Evolutionary conservation across 2,888 invertebrate genomes (phyloP), one percentile per base, ranked within the genome.

Genomic region (Dolomedes plantarius): DNA sequence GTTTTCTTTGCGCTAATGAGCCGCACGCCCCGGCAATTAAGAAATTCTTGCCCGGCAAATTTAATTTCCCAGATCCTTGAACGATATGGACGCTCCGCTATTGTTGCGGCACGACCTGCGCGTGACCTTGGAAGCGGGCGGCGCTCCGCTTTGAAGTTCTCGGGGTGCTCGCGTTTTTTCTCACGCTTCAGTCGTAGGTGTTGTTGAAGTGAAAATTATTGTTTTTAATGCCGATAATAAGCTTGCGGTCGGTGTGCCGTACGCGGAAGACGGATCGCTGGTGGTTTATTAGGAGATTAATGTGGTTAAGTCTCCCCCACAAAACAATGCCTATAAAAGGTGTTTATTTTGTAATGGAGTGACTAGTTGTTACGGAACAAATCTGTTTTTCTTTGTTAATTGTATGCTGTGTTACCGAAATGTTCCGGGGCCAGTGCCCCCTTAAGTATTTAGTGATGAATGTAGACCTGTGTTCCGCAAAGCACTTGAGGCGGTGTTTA

Each of bases 161-260:
- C 1, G 23, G 23, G n/a, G 19, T 23, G 3, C n/a, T 16, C 23
- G 2, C 46, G 46, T n/a, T 16, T n/a, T 46, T 56, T 56, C 56
- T 56, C 56, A 56, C 56, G 56, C 56, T 23, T 56, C 56, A 11
- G 2, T 5, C 6, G 56, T 56, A 6, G 46, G 56, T 56, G 56
- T 56, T 56, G 56, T 56, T 56, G 56, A 56, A 56, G 56, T 56
- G 56, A 23, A 56, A 56, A 56, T 56, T n/a, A 56, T 56, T 56
- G 56, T 56, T 56, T 56, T 56, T 56, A 56, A 16, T 23, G 56
- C n/a, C 3, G 23, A 7, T 56, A 56, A 56, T 56, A 23, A 23
- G 56, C 9, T 16, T 46, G 41, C 16, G 41, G 41, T 46, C 41
- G 16, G 5, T 56, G 56, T 23, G 56, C 23, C 11, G 3, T 23